These are phyloP conservation scores for Natrix natrix DNA, from an alignment of 2,797 vertebrate genomes.

Conservation along the genomic window DNA sequence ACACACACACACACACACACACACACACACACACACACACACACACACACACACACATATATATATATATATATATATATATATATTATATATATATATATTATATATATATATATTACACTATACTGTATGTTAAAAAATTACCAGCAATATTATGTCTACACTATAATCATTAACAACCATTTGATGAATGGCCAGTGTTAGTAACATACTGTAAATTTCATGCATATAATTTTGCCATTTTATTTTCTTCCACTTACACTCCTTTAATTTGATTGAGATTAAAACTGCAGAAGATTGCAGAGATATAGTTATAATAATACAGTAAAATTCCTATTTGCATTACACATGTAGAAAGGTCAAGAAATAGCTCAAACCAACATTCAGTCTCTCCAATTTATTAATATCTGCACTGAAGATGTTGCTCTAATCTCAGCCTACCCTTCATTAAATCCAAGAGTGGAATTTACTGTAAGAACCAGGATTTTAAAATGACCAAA, in stretches of 20 bases:
- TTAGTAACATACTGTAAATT: not conserved
- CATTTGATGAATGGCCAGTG: not conserved
- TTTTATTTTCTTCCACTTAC: not conserved
- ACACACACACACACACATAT: too few relatives aligned
- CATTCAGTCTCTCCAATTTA: not conserved
- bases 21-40: too few relatives aligned
- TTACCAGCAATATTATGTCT: not conserved
- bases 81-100: too few relatives aligned
- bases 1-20: too few relatives aligned
- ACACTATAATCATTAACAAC: not conserved
- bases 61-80: too few relatives aligned
- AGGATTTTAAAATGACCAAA: not conserved
- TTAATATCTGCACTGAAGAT: not conserved
- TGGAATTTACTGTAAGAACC: not conserved
- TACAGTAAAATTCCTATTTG: not conserved
- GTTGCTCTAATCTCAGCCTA: not conserved
- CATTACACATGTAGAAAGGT: not conserved
- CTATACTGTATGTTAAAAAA: not conserved
- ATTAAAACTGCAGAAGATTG: not conserved
- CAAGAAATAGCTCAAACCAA: not conserved
- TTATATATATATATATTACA: too few relatives aligned
- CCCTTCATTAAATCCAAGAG: not conserved
- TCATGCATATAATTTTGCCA: not conserved
- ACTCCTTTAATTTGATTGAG: not conserved
- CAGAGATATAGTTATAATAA: not conserved